These are phyloP conservation scores for Ceratothoa steindachneri DNA, from an alignment of 2,888 invertebrate genomes.

Conservation along the genomic window DNA sequence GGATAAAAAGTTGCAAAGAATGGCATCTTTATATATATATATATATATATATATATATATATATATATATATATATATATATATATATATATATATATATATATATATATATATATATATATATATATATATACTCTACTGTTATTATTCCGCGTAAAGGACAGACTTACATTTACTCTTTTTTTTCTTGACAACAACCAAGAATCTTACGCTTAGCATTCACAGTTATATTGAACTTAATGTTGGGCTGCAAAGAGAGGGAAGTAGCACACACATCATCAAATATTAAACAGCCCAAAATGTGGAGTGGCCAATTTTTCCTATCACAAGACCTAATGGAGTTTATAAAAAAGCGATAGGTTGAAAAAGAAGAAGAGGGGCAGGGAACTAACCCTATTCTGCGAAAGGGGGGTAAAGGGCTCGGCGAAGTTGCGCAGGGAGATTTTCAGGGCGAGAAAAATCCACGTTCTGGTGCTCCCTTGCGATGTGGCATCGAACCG, in stretches of 20 bases:
- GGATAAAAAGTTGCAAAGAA: neutral
- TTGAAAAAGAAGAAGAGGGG: no score
- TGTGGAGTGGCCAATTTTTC: neutral
- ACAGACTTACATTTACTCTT: neutral
- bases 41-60: neutral
- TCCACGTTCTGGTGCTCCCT: constrained; percentile 45
- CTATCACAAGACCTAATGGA: no score
- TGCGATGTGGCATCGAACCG: constrained; percentile 46
- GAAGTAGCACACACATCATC: no score
- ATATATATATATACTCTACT: neutral
- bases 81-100: neutral
- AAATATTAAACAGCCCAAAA: neutral
- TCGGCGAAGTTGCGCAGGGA: constrained; percentile 41
- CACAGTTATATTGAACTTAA: constrained; percentile 9
- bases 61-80: neutral
- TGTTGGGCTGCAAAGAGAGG: neutral
- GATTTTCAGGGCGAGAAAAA: constrained; percentile 37
- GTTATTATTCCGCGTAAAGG: neutral
- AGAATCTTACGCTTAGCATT: constrained; percentile 1
- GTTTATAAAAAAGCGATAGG: no score
- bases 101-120: neutral
- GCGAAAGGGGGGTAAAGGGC: constrained; percentile 42
- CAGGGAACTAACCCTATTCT: constrained; percentile 26
- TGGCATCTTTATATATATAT: no score
- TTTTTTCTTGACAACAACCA: neutral